Evolutionary conservation across 2,113 vertebrate genomes (phyloP).

Genomic region (Scomber japonicus): DNA sequence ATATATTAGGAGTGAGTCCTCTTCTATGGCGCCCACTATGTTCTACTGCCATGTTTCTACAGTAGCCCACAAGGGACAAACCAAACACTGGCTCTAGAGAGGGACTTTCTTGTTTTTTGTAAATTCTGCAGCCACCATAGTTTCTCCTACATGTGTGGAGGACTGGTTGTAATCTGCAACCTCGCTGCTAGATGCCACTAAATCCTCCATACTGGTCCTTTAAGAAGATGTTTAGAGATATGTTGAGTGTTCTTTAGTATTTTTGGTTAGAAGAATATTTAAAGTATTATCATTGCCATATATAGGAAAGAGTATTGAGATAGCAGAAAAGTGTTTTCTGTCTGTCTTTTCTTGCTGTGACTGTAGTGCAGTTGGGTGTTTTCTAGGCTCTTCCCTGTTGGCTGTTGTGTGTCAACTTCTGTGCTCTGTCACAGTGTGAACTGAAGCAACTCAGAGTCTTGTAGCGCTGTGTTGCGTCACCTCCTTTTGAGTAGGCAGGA

Average conservation of each 20-base stretch:
- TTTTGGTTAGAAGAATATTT: conserved; percentile 56
- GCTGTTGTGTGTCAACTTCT: conserved; percentile 42
- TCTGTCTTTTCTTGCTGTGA: conserved; percentile 51
- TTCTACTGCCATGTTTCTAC: too few species aligned
- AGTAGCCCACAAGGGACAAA: too few species aligned
- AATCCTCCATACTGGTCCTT: conserved; percentile 4
- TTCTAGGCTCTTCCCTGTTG: conserved; percentile 36
- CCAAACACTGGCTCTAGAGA: too few species aligned
- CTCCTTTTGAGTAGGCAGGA: conserved; percentile 30
- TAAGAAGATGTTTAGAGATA: conserved; percentile 55
- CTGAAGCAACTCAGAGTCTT: conserved; percentile 15
- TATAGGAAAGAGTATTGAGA: conserved; percentile 34
- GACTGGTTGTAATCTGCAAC: too few species aligned
- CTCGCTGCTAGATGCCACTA: too few species aligned
- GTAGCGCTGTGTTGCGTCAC: background rate
- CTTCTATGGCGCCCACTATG: too few species aligned
- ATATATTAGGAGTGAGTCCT: too few species aligned
- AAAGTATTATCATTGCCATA: conserved; percentile 49
- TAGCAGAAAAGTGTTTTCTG: conserved; percentile 41
- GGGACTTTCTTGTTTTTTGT: too few species aligned
- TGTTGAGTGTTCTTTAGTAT: conserved; percentile 56
- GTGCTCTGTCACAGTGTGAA: conserved; percentile 18
- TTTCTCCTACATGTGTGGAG: too few species aligned
- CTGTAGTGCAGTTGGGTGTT: conserved; percentile 52
- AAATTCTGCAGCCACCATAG: too few species aligned